Evolutionary conservation across 2,797 vertebrate species (phyloP).

Genomic region (Uromys caudimaculatus): DNA sequence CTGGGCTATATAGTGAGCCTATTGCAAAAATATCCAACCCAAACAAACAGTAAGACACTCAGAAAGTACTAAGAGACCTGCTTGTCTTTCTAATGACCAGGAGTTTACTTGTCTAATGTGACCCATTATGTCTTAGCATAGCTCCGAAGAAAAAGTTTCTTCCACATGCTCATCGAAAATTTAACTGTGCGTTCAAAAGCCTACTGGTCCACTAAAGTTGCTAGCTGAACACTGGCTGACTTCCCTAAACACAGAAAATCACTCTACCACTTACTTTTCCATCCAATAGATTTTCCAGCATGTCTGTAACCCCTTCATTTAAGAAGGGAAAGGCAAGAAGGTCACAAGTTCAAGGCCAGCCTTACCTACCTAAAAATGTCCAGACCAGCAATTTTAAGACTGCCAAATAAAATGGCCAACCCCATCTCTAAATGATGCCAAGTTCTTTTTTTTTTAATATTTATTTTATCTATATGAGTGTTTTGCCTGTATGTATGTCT

Average conservation of each 20-base stretch:
- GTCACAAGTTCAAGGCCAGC: background rate
- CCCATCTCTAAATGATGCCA: background rate
- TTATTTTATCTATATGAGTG: background rate
- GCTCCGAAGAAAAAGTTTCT: constrained; percentile 9
- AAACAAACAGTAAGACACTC: background rate
- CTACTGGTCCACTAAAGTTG: background rate
- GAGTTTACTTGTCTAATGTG: background rate
- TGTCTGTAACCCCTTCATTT: background rate
- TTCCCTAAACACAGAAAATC: background rate
- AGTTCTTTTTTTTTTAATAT: background rate
- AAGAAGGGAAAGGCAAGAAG: background rate
- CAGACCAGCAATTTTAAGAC: background rate
- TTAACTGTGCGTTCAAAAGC: background rate
- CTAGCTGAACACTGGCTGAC: background rate
- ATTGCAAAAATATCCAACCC: background rate
- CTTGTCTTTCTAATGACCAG: constrained; percentile 40
- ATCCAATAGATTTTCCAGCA: constrained; percentile 1
- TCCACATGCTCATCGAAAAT: background rate
- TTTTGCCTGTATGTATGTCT: background rate
- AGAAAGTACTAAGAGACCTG: background rate
- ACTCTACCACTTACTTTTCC: constrained; percentile 34
- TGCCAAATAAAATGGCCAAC: background rate
- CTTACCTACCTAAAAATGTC: background rate
- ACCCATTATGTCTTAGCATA: background rate
- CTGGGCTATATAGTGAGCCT: background rate